Conservation (phyloP, 1,140 invertebrate species). For the Ostrea edulis region DNA sequence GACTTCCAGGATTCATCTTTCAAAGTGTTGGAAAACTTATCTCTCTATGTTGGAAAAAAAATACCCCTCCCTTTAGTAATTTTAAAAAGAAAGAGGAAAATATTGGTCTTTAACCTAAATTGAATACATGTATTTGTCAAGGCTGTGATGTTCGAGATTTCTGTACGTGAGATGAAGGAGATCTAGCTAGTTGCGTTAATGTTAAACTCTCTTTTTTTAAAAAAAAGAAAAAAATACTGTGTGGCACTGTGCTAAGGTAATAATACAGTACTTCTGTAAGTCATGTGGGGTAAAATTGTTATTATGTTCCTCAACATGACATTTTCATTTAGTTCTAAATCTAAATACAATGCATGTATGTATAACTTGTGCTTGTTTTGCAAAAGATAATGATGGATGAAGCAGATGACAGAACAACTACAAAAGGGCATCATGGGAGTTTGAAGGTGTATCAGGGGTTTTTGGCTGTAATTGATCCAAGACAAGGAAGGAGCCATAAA, state of each 20-base stretch:
- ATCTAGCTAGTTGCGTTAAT: too few species aligned
- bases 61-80: background rate
- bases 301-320: background rate
- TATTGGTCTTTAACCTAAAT: background rate
- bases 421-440: slow-evolving; percentile 1
- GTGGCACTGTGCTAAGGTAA: too few species aligned
- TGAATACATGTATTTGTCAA: too few species aligned
- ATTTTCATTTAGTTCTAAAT: background rate
- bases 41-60: background rate
- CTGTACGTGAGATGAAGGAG: too few species aligned
- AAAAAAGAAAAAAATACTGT: background rate
- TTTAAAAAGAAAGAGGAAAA: background rate
- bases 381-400: slow-evolving; percentile 3
- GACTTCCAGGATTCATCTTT: background rate
- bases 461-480: slow-evolving; percentile 18
- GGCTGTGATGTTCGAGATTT: too few species aligned
- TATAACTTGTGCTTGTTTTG: background rate
- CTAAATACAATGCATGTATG: too few species aligned
- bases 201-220: too few species aligned
- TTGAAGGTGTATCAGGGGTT: slow-evolving; percentile 6
- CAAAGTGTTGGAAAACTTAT: slow-evolving; percentile 10
- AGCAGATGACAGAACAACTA: slow-evolving; percentile 10
- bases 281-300: background rate
- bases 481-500: background rate
- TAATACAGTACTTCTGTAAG: too few species aligned